These are phyloP conservation scores for Prosapia bicincta DNA, from an alignment of 2,888 invertebrate species.

Conservation along the genomic window DNA sequence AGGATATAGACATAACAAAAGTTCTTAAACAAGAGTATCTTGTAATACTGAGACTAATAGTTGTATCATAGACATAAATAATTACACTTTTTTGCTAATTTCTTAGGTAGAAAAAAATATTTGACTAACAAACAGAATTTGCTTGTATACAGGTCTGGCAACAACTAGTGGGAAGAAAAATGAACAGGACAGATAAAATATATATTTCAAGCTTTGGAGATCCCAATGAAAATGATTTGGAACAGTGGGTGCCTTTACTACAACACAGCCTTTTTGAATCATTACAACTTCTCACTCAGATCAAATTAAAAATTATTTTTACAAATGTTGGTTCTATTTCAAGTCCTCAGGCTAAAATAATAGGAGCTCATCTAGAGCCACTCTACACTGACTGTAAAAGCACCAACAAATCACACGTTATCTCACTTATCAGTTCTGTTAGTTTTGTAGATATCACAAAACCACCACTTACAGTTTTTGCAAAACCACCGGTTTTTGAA, in stretches of 20 bases:
- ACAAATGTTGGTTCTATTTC: slow-evolving; percentile 49
- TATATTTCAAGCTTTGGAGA: slow-evolving; percentile 49
- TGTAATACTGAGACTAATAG: no score
- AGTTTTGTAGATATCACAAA: slow-evolving; percentile 51
- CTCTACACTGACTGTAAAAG: background rate
- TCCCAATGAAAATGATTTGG: slow-evolving; percentile 45
- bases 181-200: slow-evolving; percentile 3
- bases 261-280: slow-evolving; percentile 44
- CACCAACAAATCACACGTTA: slow-evolving; percentile 33
- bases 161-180: slow-evolving; percentile 7
- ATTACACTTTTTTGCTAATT: no score
- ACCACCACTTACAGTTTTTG: slow-evolving; percentile 50
- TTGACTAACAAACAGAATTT: no score
- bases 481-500: slow-evolving; percentile 60
- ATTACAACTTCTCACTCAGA: slow-evolving; percentile 44
- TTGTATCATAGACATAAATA: no score
- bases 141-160: slow-evolving; percentile 12
- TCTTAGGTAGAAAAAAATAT: no score
- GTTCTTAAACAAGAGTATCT: no score
- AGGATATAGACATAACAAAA: no score
- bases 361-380: slow-evolving; percentile 42
- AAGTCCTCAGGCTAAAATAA: slow-evolving; percentile 50
- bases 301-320: slow-evolving; percentile 49
- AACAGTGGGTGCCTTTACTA: slow-evolving; percentile 52
- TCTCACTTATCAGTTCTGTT: slow-evolving; percentile 42